Evolutionary conservation across 2,888 invertebrate species (phyloP).

Genomic region (Macrophya alboannulata): DNA sequence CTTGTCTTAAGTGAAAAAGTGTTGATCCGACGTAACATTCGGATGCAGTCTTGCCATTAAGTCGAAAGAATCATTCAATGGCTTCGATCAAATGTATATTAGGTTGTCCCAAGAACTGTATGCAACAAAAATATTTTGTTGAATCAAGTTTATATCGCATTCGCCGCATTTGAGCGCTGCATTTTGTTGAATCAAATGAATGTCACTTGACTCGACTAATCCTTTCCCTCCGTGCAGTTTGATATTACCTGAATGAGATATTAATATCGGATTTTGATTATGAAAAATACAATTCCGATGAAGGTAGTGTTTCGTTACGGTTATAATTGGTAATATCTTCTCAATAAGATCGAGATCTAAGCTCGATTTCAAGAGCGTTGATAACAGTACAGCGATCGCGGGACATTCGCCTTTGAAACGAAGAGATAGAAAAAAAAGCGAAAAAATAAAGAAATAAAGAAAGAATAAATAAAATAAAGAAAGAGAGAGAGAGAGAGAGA

Average conservation of each 20-base stretch:
- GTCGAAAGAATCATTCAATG: too few relatives aligned
- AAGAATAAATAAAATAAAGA: background rate
- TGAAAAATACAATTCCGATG: background rate
- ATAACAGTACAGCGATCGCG: background rate
- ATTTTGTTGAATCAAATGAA: too few relatives aligned
- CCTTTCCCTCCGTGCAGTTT: too few relatives aligned
- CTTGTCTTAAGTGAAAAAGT: too few relatives aligned
- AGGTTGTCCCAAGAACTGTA: too few relatives aligned
- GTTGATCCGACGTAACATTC: too few relatives aligned
- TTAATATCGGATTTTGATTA: background rate
- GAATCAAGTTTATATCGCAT: too few relatives aligned
- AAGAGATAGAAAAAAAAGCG: conserved; percentile 7
- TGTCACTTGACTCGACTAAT: too few relatives aligned
- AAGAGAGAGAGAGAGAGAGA: background rate
- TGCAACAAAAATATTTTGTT: too few relatives aligned
- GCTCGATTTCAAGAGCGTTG: conserved; percentile 9
- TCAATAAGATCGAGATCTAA: background rate
- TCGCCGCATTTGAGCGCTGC: too few relatives aligned
- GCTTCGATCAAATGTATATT: too few relatives aligned
- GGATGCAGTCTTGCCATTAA: too few relatives aligned
- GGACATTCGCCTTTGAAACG: background rate
- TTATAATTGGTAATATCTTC: conserved; percentile 6
- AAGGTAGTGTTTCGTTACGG: background rate
- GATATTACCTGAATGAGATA: background rate
- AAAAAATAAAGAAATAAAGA: background rate